phyloP scores from a whole-genome alignment of 2,797 vertebrate genomes.

The Podarcis siculus region DNA sequence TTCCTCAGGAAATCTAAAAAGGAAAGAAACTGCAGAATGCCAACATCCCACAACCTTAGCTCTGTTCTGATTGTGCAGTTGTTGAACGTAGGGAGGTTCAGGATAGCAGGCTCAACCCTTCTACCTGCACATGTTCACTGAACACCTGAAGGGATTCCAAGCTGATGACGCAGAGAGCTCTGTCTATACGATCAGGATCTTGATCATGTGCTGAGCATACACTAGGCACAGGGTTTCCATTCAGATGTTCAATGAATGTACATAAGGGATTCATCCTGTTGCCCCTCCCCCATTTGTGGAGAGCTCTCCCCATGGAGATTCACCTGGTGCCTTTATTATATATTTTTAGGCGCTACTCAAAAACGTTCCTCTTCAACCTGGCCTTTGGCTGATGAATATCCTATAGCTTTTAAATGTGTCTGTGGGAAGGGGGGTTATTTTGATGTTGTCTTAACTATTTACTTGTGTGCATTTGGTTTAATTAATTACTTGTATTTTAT shows the following conservation, averaged over 20 bases:
- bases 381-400: too few species aligned
- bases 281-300: too few species aligned
- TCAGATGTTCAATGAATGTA: background rate
- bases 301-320: too few species aligned
- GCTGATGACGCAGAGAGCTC: background rate
- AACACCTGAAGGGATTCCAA: background rate
- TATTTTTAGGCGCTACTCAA: too few species aligned
- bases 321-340: too few species aligned
- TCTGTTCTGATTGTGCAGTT: background rate
- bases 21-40: background rate
- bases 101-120: background rate
- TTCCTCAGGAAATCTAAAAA: background rate
- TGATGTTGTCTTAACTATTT: too few species aligned
- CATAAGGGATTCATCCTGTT: too few species aligned
- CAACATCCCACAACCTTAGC: background rate
- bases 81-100: background rate
- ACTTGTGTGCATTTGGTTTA: too few species aligned
- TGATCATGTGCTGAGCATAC: background rate
- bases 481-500: too few species aligned
- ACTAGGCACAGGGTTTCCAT: background rate
- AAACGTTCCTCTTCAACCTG: too few species aligned
- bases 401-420: too few species aligned
- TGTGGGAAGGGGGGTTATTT: too few species aligned
- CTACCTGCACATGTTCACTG: background rate
- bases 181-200: background rate